Percentiles rank a stretch among this genome's conserved stretches.
These are phyloP conservation scores for Andricus curvator DNA, from an alignment of 2,888 invertebrate species.

Conservation along the genomic window DNA sequence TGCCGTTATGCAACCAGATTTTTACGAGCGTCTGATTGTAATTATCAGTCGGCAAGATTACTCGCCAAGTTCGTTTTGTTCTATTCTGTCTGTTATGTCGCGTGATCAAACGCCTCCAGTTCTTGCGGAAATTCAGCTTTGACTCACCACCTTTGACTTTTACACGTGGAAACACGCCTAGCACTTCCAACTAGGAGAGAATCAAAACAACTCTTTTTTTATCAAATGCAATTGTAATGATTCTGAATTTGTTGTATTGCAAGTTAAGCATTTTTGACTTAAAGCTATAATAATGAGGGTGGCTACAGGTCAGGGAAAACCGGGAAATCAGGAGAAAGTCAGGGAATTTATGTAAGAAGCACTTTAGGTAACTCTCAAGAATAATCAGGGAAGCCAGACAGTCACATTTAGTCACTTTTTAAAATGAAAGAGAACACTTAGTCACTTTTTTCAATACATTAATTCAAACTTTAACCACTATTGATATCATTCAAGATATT, in stretches of 20 bases:
- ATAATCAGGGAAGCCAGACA: too few species aligned
- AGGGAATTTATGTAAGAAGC: too few species aligned
- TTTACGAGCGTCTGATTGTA: slow-evolving; percentile 65
- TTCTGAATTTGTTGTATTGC: not conserved
- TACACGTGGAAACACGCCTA: slow-evolving; percentile 19
- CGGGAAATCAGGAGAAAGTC: too few species aligned
- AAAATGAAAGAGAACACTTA: too few species aligned
- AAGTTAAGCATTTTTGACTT: not conserved
- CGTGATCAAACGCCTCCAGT: slow-evolving; percentile 45
- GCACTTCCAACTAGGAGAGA: not conserved
- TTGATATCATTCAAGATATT: too few species aligned
- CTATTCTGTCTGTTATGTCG: slow-evolving; percentile 30
- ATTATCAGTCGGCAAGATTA: slow-evolving; percentile 57
- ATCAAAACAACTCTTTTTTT: not conserved
- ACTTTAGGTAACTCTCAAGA: too few species aligned
- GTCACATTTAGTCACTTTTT: too few species aligned
- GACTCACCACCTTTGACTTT: slow-evolving; percentile 43
- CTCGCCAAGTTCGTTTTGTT: slow-evolving; percentile 41
- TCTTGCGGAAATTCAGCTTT: slow-evolving; percentile 41
- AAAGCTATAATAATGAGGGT: too few species aligned
- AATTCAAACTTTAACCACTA: too few species aligned
- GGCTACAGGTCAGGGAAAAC: too few species aligned
- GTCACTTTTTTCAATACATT: too few species aligned
- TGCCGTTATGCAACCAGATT: slow-evolving; percentile 56
- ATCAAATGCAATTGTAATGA: not conserved